Evolutionary conservation across 2,888 invertebrate genomes (phyloP), one percentile per base, ranked within the genome.

Genomic region (Aelia acuminata): DNA sequence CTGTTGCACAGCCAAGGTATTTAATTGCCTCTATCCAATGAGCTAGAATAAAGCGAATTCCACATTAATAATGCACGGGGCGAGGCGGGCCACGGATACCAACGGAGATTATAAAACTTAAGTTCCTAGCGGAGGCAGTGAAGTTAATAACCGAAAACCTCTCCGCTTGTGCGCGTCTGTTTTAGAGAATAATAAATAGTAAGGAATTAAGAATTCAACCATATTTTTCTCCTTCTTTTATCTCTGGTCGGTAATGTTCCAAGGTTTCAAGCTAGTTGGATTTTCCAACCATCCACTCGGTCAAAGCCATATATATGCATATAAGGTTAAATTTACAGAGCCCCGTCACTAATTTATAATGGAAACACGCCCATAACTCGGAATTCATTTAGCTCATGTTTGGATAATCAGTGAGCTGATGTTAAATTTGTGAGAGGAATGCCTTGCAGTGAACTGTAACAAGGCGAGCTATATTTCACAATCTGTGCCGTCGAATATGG

Each of bases 191-290:
- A 47, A 80, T 80, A 80, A 80, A 80, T 47, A 39, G 43, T 11
- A 39, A 43, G 80, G n/a, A 80, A 80, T 80, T 80, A 80, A 80
- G 43, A 80, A 43, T 80, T 80, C 80, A 80, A n/a, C 80, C 80
- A 80, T 80, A 43, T 80, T 7, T 80, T 43, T 39, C n/a, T n/a
- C n/a, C n/a, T 75, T 80, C n/a, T 43, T 80, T 80, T n/a, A n/a
- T 80, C n/a, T 80, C 8, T 15, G 10, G 43, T 43, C 80, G 80
- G 39, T 80, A 80, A 43, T 43, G 43, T 80, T 80, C 43, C 80
- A 47, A 47, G 39, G 0, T n/a, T 80, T 8, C 39, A 35, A 2
- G 75, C 15, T 75, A 80, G 20, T 7, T 43, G n/a, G 80, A n/a
- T 10, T 80, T 47, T n/a, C 4, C 39, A n/a, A 35, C 80, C 75